Conservation (phyloP, 1,140 invertebrate species). For the Euglossa dilemma region DNA sequence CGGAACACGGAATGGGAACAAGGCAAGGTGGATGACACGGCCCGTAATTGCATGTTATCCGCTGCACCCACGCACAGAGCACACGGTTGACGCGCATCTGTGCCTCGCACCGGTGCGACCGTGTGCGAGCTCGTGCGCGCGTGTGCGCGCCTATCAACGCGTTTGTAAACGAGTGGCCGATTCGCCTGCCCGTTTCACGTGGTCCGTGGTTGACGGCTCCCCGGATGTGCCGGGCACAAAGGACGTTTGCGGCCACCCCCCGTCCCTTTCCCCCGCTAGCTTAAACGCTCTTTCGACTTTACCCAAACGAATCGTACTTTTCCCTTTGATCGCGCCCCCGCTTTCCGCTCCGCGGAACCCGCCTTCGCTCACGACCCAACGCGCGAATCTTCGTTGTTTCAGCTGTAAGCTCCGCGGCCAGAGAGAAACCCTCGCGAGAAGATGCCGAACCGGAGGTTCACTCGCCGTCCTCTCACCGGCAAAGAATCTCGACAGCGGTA, state of each 20-base stretch:
- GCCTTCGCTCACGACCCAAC: too few species aligned
- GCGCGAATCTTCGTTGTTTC: slow-evolving; percentile 42
- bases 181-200: slow-evolving; percentile 64
- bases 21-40: slow-evolving; percentile 80
- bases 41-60: slow-evolving; percentile 81
- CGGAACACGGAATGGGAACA: slow-evolving; percentile 74
- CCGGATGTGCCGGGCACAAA: slow-evolving; percentile 56
- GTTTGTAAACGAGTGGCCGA: slow-evolving; percentile 57
- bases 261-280: slow-evolving; percentile 15
- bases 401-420: slow-evolving; percentile 50
- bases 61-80: slow-evolving; percentile 66
- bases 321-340: not conserved
- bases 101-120: slow-evolving; percentile 5
- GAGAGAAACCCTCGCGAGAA: slow-evolving; percentile 68
- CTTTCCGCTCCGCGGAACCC: too few species aligned
- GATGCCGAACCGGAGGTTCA: slow-evolving; percentile 54
- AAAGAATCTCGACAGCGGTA: slow-evolving; percentile 20
- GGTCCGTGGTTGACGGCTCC: slow-evolving; percentile 50
- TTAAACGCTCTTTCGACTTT: slow-evolving; percentile 21
- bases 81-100: slow-evolving; percentile 54
- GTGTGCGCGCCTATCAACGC: slow-evolving; percentile 32
- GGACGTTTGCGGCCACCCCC: slow-evolving; percentile 43
- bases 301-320: slow-evolving; percentile 23
- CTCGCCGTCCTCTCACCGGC: slow-evolving; percentile 57
- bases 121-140: not conserved